Evolutionary conservation across 1,140 invertebrate genomes (phyloP), one percentile per base, ranked within the genome.

Genomic region (Megathymus violae): DNA sequence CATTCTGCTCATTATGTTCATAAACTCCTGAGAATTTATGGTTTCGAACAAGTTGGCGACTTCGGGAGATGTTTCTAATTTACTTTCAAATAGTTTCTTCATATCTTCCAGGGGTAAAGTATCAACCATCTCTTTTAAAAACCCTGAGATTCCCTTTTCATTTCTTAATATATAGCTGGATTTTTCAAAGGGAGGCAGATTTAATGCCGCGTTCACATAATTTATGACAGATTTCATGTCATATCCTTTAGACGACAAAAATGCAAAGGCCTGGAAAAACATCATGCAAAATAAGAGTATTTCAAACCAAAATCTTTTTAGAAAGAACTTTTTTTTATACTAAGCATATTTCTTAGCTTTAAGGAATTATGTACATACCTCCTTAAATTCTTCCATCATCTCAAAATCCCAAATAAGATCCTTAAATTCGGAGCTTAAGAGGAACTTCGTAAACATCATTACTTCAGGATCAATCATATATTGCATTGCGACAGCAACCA

Each of bases 391-490:
- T 1, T 69, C 47, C 22, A 74, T 58, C 4, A 52, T 62, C 51
- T 75, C 69, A 34, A 77, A 58, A 15, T 77, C 68, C 22, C 27
- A 54, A 27, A 78, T 31, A 2, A 80, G 47, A 43, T 76, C 43
- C 22, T 63, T 68, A 22, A 78, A 69, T n/a, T 71, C 27, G 0
- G 65, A 40, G 52, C 73, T 75, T 1, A 65, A 47, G 1, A 71
- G 1, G 40, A 80, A 77, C 6, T 22, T 56, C 1, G 74, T 3
- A 61, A 80, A 81, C 22, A 52, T 65, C 22, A 68, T 15, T 6
- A 77, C 71, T 46, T 78, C 76, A 5, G 62, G 47, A 60, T 78
- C 74, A n/a, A 46, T 25, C 1, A 78, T 64, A 50, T 75, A 68
- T 9, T 59, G 54, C 2, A 76, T 43, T 5, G 38, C 66, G 7